Evolutionary conservation across 2,797 vertebrate species (phyloP).

Genomic region (Podargus strigoides): DNA sequence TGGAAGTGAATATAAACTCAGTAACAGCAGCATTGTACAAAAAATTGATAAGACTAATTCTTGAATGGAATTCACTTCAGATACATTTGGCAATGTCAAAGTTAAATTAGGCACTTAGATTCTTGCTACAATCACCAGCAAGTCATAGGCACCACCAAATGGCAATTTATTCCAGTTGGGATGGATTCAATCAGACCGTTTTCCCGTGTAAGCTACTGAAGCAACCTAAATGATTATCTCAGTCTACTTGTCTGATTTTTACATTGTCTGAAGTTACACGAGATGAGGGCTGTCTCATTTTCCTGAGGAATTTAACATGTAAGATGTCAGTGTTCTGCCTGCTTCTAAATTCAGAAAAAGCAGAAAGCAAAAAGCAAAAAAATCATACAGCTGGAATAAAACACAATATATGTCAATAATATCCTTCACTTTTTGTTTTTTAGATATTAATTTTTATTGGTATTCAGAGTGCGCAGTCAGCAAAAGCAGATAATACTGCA

Average conservation of each 20-base stretch:
- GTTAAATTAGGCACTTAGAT: not conserved
- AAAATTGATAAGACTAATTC: not conserved
- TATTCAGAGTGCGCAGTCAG: not conserved
- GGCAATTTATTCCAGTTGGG: not conserved
- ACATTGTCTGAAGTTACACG: slow-evolving; percentile 14
- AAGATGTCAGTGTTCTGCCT: not conserved
- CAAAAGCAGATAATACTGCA: not conserved
- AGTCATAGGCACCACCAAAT: not conserved
- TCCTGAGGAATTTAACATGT: not conserved
- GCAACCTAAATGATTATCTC: not conserved
- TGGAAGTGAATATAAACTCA: not conserved
- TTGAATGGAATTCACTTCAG: not conserved
- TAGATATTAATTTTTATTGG: not conserved
- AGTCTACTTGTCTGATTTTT: slow-evolving; percentile 4
- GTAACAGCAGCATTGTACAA: not conserved
- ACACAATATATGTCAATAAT: not conserved
- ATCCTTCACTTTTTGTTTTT: not conserved
- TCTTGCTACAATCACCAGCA: not conserved
- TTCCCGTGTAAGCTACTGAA: not conserved
- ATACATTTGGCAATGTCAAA: not conserved
- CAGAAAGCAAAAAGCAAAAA: not conserved
- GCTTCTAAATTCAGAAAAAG: not conserved
- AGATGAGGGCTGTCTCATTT: not conserved
- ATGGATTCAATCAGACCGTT: slow-evolving; percentile 2
- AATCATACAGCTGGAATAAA: not conserved